Evolutionary conservation across 2,888 invertebrate species (phyloP).

Genomic region (Hetaerina titia): DNA sequence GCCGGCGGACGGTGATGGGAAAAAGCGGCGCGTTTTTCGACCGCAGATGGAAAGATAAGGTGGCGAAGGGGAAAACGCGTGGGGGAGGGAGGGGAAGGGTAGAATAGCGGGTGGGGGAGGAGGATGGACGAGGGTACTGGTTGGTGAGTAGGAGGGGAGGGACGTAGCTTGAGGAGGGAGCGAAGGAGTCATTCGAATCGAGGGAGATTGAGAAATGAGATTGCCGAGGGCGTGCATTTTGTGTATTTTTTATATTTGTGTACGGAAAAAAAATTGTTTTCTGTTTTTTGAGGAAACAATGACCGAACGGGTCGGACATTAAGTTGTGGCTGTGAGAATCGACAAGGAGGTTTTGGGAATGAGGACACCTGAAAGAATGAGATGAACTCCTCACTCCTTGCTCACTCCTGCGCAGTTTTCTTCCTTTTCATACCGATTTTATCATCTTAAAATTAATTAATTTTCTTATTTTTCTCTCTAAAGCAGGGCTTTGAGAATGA

Average conservation of each 20-base stretch:
- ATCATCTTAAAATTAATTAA: conserved; percentile 45
- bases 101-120: background rate
- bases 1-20: conserved; percentile 61
- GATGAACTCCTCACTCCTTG: conserved; percentile 17
- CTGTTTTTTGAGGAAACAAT: conserved; percentile 57
- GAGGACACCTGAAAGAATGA: conserved; percentile 50
- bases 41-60: conserved; percentile 55
- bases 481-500: background rate
- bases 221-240: conserved; percentile 53
- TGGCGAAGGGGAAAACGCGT: background rate
- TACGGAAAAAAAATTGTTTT: conserved; percentile 45
- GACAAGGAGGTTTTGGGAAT: conserved; percentile 60
- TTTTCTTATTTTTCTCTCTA: conserved; percentile 24
- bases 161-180: background rate
- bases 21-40: conserved; percentile 63
- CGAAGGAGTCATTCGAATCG: background rate
- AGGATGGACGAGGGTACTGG: background rate
- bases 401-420: conserved; percentile 11
- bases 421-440: conserved; percentile 27
- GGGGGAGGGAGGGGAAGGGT: background rate
- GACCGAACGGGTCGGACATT: conserved; percentile 65
- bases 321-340: conserved; percentile 59
- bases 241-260: conserved; percentile 32
- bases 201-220: conserved; percentile 55
- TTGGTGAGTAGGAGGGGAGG: background rate